Percentiles rank a stretch among this genome's conserved stretches.
These are phyloP conservation scores for Sebastes minor DNA, from an alignment of 2,797 vertebrate species.

Conservation along the genomic window DNA sequence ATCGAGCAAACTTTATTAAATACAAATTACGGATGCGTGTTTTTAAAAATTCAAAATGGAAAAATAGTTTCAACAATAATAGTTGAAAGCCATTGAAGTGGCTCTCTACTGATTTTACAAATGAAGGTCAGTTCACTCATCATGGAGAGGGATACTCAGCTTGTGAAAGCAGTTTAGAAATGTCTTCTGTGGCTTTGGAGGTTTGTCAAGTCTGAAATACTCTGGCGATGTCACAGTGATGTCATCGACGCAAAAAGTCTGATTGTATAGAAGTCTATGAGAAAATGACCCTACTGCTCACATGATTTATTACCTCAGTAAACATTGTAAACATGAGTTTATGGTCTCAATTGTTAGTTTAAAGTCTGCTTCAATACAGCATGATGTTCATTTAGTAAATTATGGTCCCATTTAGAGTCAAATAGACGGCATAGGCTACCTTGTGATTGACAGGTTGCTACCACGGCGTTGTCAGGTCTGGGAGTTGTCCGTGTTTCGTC, in stretches of 20 bases:
- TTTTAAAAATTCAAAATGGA: background rate
- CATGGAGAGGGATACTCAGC: background rate
- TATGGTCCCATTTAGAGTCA: too few species aligned
- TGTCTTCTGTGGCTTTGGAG: background rate
- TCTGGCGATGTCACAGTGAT: background rate
- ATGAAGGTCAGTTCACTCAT: background rate
- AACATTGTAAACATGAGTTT: too few species aligned
- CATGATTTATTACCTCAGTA: too few species aligned
- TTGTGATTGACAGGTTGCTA: too few species aligned
- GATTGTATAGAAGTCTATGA: too few species aligned
- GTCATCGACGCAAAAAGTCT: too few species aligned
- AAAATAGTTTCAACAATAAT: background rate
- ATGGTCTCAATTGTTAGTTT: rapidly evolving
- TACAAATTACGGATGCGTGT: background rate
- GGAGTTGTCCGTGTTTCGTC: too few species aligned
- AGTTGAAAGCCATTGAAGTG: background rate
- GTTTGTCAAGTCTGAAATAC: background rate
- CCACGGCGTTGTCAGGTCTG: too few species aligned
- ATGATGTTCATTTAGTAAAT: too few species aligned
- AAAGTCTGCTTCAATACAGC: too few species aligned
- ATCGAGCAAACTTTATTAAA: background rate
- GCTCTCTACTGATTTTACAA: background rate
- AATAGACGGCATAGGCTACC: too few species aligned
- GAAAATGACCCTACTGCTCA: too few species aligned
- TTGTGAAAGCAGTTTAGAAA: background rate